Conservation (phyloP, 2,888 invertebrate genomes). For the Coremacera marginata region DNA sequence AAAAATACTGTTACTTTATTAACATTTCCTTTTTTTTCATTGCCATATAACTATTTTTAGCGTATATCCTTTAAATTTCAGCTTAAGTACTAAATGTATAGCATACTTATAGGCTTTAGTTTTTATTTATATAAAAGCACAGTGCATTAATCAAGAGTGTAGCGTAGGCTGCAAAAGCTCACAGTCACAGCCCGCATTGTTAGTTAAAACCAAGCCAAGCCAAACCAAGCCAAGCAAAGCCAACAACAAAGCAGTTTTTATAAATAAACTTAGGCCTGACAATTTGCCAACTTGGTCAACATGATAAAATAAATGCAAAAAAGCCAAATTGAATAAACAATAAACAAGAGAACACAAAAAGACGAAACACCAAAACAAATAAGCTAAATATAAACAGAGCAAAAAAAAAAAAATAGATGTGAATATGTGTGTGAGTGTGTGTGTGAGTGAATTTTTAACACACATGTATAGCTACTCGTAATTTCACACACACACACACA, state of each 20-base stretch:
- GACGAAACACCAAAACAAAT: not conserved
- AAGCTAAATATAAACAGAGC: not conserved
- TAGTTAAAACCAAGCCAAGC: not conserved
- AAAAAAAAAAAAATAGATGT: not conserved
- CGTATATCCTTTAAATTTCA: too few relatives aligned
- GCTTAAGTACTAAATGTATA: too few relatives aligned
- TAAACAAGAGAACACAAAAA: not conserved
- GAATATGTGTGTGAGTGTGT: not conserved
- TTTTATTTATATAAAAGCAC: too few relatives aligned
- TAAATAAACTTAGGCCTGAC: conserved; percentile 25
- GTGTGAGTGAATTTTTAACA: not conserved
- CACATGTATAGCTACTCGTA: too few relatives aligned
- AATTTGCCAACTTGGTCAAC: conserved; percentile 26
- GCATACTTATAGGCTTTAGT: too few relatives aligned
- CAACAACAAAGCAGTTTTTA: not conserved
- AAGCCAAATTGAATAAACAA: conserved; percentile 4
- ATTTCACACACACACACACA: too few relatives aligned
- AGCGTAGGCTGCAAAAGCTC: not conserved
- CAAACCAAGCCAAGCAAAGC: not conserved
- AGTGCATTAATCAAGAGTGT: too few relatives aligned
- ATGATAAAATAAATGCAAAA: not conserved
- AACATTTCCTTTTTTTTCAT: too few relatives aligned
- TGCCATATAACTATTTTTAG: too few relatives aligned
- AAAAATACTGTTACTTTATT: too few relatives aligned
- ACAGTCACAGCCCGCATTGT: not conserved